Percentiles rank a stretch among this genome's conserved stretches.
These are phyloP conservation scores for Oostethus manadensis DNA, from an alignment of 2,113 vertebrate species.

Conservation along the genomic window DNA sequence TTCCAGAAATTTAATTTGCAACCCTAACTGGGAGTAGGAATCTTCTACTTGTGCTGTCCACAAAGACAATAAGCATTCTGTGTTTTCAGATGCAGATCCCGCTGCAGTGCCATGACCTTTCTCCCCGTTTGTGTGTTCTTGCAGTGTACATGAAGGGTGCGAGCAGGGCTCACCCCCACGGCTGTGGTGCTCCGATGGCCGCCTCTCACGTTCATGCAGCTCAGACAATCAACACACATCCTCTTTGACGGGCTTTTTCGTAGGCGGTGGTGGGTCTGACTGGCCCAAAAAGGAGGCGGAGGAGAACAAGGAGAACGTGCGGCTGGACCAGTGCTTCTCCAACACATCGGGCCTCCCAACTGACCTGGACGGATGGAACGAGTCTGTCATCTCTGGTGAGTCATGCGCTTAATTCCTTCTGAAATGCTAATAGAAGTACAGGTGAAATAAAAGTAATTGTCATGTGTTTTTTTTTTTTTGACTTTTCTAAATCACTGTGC, in stretches of 20 bases:
- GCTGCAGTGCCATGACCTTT: background rate
- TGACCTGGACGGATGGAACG: conserved; percentile 86
- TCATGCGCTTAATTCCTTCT: background rate
- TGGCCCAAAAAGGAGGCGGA: conserved; percentile 81
- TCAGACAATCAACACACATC: conserved; percentile 72
- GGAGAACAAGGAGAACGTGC: conserved; percentile 96
- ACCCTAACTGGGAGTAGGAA: too few species aligned
- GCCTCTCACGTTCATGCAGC: conserved; percentile 81
- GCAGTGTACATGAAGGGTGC: conserved; percentile 80
- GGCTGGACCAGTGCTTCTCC: conserved; percentile 81
- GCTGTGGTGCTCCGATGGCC: conserved; percentile 76
- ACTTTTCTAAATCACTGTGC: too few species aligned
- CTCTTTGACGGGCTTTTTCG: conserved; percentile 25
- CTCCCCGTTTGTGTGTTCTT: background rate
- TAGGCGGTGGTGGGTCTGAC: conserved; percentile 46
- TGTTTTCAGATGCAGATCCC: background rate
- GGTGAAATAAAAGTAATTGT: too few species aligned
- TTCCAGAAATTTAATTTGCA: too few species aligned
- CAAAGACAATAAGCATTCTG: too few species aligned
- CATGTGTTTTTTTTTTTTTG: too few species aligned
- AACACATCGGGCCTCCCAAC: conserved; percentile 73
- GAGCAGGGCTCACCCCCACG: conserved; percentile 82
- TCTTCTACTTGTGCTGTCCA: too few species aligned
- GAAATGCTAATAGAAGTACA: too few species aligned
- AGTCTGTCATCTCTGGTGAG: conserved; percentile 90